Base-by-base conservation (phyloP, 1,140 invertebrate genomes). In the Drosophila nikananu region DNA sequence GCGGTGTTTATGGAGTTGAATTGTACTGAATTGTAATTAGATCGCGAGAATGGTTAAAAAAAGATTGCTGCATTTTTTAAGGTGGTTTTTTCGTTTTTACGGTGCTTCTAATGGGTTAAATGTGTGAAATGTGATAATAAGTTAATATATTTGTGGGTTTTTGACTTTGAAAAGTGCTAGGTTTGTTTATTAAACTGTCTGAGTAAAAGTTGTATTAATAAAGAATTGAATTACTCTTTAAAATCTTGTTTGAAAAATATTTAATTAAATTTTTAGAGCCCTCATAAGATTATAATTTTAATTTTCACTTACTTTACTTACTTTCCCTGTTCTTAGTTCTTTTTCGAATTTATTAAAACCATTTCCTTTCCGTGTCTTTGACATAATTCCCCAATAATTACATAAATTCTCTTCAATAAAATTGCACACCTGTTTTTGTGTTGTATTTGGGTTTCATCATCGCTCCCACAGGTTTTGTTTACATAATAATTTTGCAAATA, bases 21-120 rank as follows among this genome's bases (percentile, higher is more conserved):
- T 73, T 72, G 52, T 72, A 35, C 54, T 49, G 23, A 73, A 59
- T 72, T 73, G 54, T 35, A 73, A 73, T 73, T 60, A 72, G 70
- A 73, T 70, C 44, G 48, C 70, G 27, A 42, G 70, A 73, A 72
- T 37, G 37, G n/a, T n/a, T 49, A 17, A 12, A 19, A 19, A 67
- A 32, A 72, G 44, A 60, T 35, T 49, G 37, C 35, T 37, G 21
- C 42, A 41, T 32, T 60, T 71, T 21, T 35, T 21, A 41, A 10
- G n/a, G 19, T 25, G 65, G 5, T 27, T 48, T 48, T 10, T 21
- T 19, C 7, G 5, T 10, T 61, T 32, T 32, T 8, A 37, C 2
- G 0, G 13, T 9, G 6, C 30, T 51, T 27, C 8, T 17, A 55
- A 37, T 10, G 8, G 32, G 19, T 55, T 39, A 39, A 58, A 39